Conservation (phyloP, 2,113 vertebrate genomes). For the Acanthochromis polyacanthus region DNA sequence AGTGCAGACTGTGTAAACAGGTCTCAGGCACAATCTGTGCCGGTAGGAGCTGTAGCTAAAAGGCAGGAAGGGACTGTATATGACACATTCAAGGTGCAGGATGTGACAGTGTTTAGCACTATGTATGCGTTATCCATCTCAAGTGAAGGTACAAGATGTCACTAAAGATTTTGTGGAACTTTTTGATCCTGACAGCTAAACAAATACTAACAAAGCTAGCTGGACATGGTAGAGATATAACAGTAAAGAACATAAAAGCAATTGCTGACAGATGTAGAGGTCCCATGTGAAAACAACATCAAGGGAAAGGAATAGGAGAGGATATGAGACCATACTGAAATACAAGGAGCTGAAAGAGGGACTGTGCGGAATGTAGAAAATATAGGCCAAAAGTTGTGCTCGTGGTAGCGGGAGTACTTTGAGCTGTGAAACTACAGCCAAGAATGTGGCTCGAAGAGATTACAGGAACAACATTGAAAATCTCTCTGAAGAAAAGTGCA, state of each 20-base stretch:
- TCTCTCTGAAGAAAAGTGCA: slow-evolving; percentile 1
- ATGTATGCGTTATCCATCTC: not conserved
- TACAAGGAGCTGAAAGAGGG: not conserved
- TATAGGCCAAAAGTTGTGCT: slow-evolving; percentile 1
- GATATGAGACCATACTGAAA: not conserved
- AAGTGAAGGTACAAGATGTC: slow-evolving; percentile 35
- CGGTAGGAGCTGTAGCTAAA: not conserved
- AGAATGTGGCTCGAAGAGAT: slow-evolving; percentile 19
- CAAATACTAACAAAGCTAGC: slow-evolving; percentile 31
- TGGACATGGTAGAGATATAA: slow-evolving; percentile 21
- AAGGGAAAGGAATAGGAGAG: slow-evolving; percentile 4
- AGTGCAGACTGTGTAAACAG: not conserved
- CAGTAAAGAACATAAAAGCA: not conserved
- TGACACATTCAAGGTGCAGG: not conserved
- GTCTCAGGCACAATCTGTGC: not conserved
- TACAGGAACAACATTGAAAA: slow-evolving; percentile 1
- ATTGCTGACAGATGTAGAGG: slow-evolving; percentile 13
- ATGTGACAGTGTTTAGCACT: slow-evolving; percentile 12
- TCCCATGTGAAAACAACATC: slow-evolving; percentile 10
- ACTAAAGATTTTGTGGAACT: slow-evolving; percentile 7
- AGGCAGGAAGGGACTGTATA: slow-evolving; percentile 4
- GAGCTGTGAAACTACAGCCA: slow-evolving; percentile 27
- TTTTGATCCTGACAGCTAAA: slow-evolving; percentile 10
- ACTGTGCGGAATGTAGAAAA: slow-evolving; percentile 5
- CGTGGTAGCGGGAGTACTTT: not conserved